These are phyloP conservation scores for Rhynchotus rufescens DNA, from an alignment of 2,797 vertebrate species.

Conservation along the genomic window DNA sequence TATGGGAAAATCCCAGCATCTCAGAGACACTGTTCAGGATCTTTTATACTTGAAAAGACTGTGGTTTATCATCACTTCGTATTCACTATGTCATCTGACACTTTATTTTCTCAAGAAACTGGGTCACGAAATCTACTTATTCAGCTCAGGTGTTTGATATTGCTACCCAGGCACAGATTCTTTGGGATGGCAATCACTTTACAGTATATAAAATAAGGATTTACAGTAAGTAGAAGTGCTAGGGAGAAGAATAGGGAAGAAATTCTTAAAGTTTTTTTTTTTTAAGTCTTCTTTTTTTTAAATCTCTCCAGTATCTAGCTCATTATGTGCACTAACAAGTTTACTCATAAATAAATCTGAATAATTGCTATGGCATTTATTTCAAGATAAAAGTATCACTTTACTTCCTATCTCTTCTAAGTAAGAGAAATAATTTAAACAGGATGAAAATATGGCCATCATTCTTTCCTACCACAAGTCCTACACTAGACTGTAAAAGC, in stretches of 20 bases:
- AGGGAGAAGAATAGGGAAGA: too few species aligned
- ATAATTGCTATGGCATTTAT: not conserved
- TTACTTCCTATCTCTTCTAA: not conserved
- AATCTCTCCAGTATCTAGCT: not conserved
- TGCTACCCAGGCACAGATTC: not conserved
- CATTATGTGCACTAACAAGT: not conserved
- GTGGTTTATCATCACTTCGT: not conserved
- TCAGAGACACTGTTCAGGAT: not conserved
- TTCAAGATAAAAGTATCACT: not conserved
- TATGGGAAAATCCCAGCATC: not conserved
- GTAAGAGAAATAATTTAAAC: not conserved
- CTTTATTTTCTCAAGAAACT: not conserved
- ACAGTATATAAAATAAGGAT: not conserved
- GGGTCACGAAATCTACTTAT: not conserved
- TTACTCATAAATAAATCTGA: not conserved
- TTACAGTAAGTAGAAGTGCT: not conserved
- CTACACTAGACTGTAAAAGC: not conserved
- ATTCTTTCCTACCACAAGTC: not conserved
- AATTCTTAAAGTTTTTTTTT: not conserved
- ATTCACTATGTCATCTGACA: not conserved
- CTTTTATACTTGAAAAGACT: slow-evolving; percentile 12
- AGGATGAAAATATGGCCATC: not conserved
- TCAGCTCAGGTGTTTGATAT: not conserved
- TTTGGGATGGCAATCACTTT: not conserved
- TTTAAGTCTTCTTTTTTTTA: too few species aligned